A percentile compares a stretch with the other conserved stretches of the same genome.
These are phyloP conservation scores for Lamellibrachia satsuma DNA, from an alignment of 2,888 invertebrate species.

Conservation along the genomic window DNA sequence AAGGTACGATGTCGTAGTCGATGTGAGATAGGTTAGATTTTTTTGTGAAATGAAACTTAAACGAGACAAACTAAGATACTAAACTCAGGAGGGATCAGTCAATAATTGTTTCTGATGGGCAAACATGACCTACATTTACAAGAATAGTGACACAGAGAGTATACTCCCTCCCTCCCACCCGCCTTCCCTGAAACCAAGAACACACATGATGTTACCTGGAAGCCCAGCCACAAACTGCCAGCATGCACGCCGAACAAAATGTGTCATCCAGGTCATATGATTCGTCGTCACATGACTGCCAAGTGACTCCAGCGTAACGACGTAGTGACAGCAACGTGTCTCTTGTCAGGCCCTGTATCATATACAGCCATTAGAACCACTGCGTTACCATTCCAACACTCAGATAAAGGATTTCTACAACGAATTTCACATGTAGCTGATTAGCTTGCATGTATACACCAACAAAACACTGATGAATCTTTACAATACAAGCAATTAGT, in stretches of 20 bases:
- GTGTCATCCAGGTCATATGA: background rate
- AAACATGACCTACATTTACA: too few species aligned
- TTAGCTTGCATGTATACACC: too few species aligned
- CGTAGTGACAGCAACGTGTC: background rate
- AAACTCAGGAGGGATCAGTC: too few species aligned
- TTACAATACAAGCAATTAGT: too few species aligned
- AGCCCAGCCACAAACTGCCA: constrained; percentile 32
- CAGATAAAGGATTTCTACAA: background rate
- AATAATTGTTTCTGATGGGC: too few species aligned
- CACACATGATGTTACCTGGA: constrained; percentile 19
- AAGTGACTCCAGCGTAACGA: background rate
- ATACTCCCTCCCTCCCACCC: background rate
- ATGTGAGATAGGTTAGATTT: too few species aligned
- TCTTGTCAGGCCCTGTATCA: background rate
- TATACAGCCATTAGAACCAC: background rate
- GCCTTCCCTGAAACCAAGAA: background rate
- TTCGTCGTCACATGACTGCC: background rate
- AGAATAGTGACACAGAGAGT: too few species aligned
- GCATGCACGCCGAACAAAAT: constrained; percentile 14
- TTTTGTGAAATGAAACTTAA: too few species aligned
- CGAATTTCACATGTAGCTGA: background rate
- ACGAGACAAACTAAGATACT: too few species aligned
- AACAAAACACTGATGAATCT: too few species aligned
- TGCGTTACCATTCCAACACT: background rate
- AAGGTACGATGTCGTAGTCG: too few species aligned